Conservation (phyloP, 2,113 vertebrate genomes). For the Orycteropus afer region DNA sequence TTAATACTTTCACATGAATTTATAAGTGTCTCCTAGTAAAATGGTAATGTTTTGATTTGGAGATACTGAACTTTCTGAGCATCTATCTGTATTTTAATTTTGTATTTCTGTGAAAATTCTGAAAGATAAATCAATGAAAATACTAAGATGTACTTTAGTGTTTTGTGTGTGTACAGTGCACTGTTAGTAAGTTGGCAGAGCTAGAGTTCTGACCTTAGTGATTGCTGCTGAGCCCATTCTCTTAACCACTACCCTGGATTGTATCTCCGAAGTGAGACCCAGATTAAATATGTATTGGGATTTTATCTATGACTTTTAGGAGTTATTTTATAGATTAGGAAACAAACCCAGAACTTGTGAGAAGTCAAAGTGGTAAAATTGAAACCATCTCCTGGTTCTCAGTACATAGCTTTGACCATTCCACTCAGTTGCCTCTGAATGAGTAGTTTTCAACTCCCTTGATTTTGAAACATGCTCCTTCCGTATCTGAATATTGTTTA, state of each 20-base stretch:
- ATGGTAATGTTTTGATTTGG: constrained; percentile 3
- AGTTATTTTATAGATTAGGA: constrained; percentile 34
- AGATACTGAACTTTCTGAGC: neutral
- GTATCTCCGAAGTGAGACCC: neutral
- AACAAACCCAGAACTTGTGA: constrained; percentile 39
- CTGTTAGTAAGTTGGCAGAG: neutral
- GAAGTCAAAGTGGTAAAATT: constrained; percentile 51
- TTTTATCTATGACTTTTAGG: constrained; percentile 20
- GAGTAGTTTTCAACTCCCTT: constrained; percentile 36
- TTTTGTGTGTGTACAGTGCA: neutral
- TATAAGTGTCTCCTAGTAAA: neutral
- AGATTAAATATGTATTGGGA: neutral
- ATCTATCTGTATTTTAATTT: neutral
- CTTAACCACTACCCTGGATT: neutral
- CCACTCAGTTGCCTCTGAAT: neutral
- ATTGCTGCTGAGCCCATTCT: neutral
- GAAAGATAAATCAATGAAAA: neutral
- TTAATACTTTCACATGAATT: neutral
- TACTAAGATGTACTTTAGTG: neutral
- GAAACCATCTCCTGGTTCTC: neutral
- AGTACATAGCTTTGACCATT: neutral
- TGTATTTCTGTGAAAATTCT: constrained; percentile 4
- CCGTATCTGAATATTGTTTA: constrained; percentile 21
- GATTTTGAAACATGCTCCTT: constrained; percentile 26
- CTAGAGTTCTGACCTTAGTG: neutral